These are phyloP conservation scores for Alouatta palliata DNA, from an alignment of 2,113 vertebrate genomes.

Conservation along the genomic window DNA sequence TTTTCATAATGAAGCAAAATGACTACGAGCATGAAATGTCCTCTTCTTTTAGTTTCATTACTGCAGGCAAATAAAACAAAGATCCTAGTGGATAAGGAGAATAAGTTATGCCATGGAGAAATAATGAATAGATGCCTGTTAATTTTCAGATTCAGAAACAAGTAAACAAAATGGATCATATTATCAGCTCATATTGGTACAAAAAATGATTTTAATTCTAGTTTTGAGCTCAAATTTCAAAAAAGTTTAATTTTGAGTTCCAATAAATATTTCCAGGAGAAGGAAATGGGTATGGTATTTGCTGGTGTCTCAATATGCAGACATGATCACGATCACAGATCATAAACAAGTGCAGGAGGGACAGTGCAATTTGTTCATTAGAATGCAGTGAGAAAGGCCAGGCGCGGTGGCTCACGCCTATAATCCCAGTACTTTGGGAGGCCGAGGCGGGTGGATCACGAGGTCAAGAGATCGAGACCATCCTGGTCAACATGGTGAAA, in stretches of 20 bases:
- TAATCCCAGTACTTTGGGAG: too few species aligned
- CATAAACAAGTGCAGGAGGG: conserved; percentile 51
- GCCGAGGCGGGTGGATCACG: too few species aligned
- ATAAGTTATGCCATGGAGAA: conserved; percentile 77
- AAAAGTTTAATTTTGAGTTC: conserved; percentile 30
- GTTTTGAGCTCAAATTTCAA: conserved; percentile 36
- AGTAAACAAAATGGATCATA: not conserved
- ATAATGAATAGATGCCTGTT: conserved; percentile 63
- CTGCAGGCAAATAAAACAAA: conserved; percentile 80
- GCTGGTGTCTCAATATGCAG: conserved; percentile 52
- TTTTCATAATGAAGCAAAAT: conserved; percentile 78
- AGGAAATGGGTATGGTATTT: conserved; percentile 58
- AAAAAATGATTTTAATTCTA: conserved; percentile 36
- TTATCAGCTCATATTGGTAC: not conserved
- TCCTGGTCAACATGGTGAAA: too few species aligned
- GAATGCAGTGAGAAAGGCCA: conserved; percentile 79
- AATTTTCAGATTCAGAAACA: conserved; percentile 60
- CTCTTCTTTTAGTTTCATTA: conserved; percentile 78
- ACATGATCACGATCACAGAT: not conserved
- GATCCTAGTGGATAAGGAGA: conserved; percentile 77
- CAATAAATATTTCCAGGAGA: conserved; percentile 46
- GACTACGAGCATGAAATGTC: conserved; percentile 75
- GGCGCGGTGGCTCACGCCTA: too few species aligned
- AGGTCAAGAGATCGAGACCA: too few species aligned
- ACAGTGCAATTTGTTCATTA: conserved; percentile 60